Evolutionary conservation across 2,113 vertebrate species (phyloP), one percentile per base, ranked within the genome.

Genomic region (Toxotes chatareus): DNA sequence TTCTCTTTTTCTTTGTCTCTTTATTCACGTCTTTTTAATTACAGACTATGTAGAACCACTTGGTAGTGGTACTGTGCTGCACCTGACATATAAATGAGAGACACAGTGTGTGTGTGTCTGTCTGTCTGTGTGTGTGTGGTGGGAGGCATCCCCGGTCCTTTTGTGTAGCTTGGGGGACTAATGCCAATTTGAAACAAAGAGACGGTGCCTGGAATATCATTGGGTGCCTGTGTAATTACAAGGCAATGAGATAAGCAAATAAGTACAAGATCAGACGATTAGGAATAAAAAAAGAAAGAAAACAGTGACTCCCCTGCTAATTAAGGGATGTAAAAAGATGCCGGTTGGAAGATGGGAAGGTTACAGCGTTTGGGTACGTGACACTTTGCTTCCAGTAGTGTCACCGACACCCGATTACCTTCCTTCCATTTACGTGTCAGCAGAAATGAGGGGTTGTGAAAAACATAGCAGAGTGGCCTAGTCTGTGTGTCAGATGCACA

Each of bases 151-250:
- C 68, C 71, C 3, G 10, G 38, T 75, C 60, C 80, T 31, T 59
- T 40, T 56, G 66, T 61, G 46, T 67, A 77, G 79, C 63, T 74
- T 19, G 16, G 32, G 49, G 89, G 91, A 93, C 92, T 94, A 92
- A 92, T 85, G 82, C 80, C 86, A 93, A 89, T 93, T 93, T 89
- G 69, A 94, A 93, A 91, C 91, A 91, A 92, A 94, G 79, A 91
- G 70, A 80, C 71, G 23, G 42, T 74, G 49, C 13, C 64, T 83
- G 80, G 89, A 85, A 90, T 90, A 92, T 92, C 79, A 78, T 67
- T 65, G 85, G 85, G 78, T 86, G 84, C 38, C 86, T 87, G 74
- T 80, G 77, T 94, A 93, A 94, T 94, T 94, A 92, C 84, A 86
- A 87, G 83, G 86, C 9, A 60, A 73, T 76, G 70, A 80, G 89